Conservation (phyloP, 1,140 invertebrate genomes). For the Dermatophagoides farinae region DNA sequence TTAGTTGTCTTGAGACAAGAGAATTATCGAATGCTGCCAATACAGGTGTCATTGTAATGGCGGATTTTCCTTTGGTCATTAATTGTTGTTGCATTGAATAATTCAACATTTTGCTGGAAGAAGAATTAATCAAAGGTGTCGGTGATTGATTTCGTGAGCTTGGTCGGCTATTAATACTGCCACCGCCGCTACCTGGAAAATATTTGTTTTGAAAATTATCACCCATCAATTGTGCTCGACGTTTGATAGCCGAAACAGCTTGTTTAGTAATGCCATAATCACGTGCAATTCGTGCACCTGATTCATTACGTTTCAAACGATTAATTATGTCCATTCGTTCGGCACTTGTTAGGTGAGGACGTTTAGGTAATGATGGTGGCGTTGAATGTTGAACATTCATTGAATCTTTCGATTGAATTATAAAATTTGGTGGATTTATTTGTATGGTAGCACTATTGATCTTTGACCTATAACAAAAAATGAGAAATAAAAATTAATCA, state of each 20-base stretch:
- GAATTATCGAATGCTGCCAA: not conserved
- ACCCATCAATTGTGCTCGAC: slow-evolving; percentile 6
- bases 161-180: not conserved
- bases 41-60: not conserved
- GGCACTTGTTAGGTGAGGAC: not conserved
- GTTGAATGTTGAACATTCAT: not conserved
- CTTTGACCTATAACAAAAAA: too few species aligned
- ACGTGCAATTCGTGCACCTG: slow-evolving; percentile 3
- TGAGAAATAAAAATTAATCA: too few species aligned
- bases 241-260: slow-evolving; percentile 4
- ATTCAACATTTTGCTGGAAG: too few species aligned
- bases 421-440: too few species aligned
- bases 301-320: slow-evolving; percentile 1
- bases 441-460: too few species aligned
- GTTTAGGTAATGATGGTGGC: not conserved
- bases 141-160: not conserved
- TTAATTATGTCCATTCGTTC: slow-evolving; percentile 7
- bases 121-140: not conserved
- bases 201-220: not conserved
- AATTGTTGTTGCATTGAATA: too few species aligned
- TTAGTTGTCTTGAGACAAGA: not conserved
- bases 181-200: not conserved
- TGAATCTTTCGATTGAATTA: too few species aligned
- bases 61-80: not conserved
- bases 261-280: slow-evolving; percentile 6